Evolutionary conservation across 2,113 vertebrate genomes (phyloP).

Genomic region (Oplegnathus fasciatus): DNA sequence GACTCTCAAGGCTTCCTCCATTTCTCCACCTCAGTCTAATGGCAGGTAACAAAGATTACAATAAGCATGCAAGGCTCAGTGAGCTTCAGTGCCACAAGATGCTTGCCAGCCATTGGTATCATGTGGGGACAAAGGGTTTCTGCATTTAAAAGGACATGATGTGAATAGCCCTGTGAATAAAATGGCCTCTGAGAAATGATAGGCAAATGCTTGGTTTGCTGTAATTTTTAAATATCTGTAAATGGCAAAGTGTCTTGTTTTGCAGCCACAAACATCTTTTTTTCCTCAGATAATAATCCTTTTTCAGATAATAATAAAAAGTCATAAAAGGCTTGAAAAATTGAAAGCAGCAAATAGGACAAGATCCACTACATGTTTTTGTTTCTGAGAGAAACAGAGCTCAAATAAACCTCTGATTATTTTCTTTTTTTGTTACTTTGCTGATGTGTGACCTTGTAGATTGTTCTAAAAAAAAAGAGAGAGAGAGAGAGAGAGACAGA

Average conservation of each 20-base stretch:
- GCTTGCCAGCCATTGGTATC: slow-evolving; percentile 37
- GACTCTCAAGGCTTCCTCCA: slow-evolving; percentile 36
- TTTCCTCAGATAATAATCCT: slow-evolving; percentile 6
- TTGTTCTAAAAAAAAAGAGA: slow-evolving; percentile 25
- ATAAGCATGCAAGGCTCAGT: slow-evolving; percentile 3
- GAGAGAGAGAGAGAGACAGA: slow-evolving; percentile 21
- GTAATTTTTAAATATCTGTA: slow-evolving; percentile 5
- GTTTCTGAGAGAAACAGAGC: neutral
- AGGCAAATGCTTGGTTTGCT: neutral
- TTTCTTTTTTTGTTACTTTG: slow-evolving; percentile 13
- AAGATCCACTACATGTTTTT: neutral
- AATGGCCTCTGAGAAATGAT: slow-evolving; percentile 22
- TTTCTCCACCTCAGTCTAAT: slow-evolving; percentile 25
- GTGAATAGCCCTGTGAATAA: slow-evolving; percentile 19
- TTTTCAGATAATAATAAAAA: slow-evolving; percentile 17
- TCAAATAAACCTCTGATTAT: slow-evolving; percentile 19
- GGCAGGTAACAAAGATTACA: slow-evolving; percentile 51
- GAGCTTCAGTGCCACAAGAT: slow-evolving; percentile 10
- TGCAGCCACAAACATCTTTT: neutral
- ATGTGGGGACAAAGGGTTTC: slow-evolving; percentile 1
- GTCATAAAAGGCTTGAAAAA: slow-evolving; percentile 17
- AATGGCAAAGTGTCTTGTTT: slow-evolving; percentile 32
- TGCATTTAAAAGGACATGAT: slow-evolving; percentile 38
- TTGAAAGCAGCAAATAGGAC: neutral
- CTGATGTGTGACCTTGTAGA: slow-evolving; percentile 61